Base-by-base conservation (phyloP, 2,113 vertebrate genomes). In the Chinchilla lanigera region DNA sequence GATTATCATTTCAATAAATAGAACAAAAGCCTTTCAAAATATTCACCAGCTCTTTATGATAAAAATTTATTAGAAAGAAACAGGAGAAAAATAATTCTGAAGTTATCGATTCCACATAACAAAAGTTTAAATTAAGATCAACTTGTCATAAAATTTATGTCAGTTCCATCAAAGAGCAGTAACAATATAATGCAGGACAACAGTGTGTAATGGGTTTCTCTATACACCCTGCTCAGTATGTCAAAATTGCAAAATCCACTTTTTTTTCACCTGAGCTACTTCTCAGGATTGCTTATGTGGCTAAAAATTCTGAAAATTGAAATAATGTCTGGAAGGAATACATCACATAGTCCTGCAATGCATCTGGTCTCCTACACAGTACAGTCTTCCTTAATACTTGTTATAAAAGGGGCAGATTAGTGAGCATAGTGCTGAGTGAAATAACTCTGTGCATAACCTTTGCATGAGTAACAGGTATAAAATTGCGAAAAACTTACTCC, bases 251-350 rank as follows among this genome's bases (percentile, higher is more conserved):
- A 92, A 91, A 41, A 16, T 11, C 35, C 2, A 91, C 60, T 77
- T 77, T 30, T 28, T 44, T 6, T 17, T 6, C 47, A 65, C 26
- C 41, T 65, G 65, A 20, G 73, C 11, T 89, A 33, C 69, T 80
- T 94, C 28, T 95, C 38, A 88, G 33, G 65, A 81, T 69, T 77
- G 56, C 88, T 75, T 28, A 41, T 65, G 56, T 26, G 81, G 26
- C 19, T 85, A 52, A 63, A 75, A 85, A 58, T 90, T 93, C 13
- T 90, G 73, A 82, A 84, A 92, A 75, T 82, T 92, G 58, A 94
- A 75, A 90, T 90, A 77, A 89, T 50, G 13, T 19, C 20, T 86
- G 86, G 28, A 0, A 81, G n/a, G n/a, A 30, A 30, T 33, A 47
- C 11, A 6, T 78, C 26, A 50, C 14, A 56, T 28, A 63, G 63